A percentile compares a stretch with the other conserved stretches of the same genome.
phyloP scores from a whole-genome alignment of 2,797 vertebrate species.

The Alcedo atthis region DNA sequence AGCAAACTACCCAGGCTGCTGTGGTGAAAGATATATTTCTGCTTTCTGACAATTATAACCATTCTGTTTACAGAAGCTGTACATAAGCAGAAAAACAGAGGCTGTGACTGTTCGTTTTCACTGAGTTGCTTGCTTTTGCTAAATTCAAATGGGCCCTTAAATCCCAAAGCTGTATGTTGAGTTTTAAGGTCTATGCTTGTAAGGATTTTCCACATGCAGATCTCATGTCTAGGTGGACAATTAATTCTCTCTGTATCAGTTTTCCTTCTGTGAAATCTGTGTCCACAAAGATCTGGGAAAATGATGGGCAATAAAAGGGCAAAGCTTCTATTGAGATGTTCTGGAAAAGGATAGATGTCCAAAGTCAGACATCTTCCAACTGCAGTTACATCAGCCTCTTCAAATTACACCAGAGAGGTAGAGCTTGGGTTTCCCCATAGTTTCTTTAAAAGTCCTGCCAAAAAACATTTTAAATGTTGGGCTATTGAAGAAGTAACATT shows the following conservation, averaged over 20 bases:
- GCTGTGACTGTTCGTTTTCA: neutral
- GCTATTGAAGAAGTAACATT: neutral
- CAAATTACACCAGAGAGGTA: neutral
- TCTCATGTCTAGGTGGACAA: neutral
- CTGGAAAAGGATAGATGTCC: neutral
- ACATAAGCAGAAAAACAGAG: neutral
- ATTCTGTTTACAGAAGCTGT: slow-evolving; percentile 20
- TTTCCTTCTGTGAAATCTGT: neutral
- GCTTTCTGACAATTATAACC: slow-evolving; percentile 16
- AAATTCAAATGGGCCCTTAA: neutral
- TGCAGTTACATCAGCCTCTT: neutral
- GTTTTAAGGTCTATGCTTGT: neutral
- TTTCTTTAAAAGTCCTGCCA: neutral
- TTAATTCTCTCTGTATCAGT: neutral
- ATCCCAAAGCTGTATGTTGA: neutral
- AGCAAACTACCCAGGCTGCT: slow-evolving; percentile 1
- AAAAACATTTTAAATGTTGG: neutral
- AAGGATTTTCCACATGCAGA: neutral
- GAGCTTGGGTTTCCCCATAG: accelerated
- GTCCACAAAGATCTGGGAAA: neutral
- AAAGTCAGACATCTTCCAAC: neutral
- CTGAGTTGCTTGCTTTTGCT: neutral
- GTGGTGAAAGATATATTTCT: slow-evolving; percentile 31
- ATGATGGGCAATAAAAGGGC: neutral
- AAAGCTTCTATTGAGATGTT: neutral